Evolutionary conservation across 2,113 vertebrate species (phyloP), one percentile per base, ranked within the genome.

Genomic region (Neotragus pygmaeus): DNA sequence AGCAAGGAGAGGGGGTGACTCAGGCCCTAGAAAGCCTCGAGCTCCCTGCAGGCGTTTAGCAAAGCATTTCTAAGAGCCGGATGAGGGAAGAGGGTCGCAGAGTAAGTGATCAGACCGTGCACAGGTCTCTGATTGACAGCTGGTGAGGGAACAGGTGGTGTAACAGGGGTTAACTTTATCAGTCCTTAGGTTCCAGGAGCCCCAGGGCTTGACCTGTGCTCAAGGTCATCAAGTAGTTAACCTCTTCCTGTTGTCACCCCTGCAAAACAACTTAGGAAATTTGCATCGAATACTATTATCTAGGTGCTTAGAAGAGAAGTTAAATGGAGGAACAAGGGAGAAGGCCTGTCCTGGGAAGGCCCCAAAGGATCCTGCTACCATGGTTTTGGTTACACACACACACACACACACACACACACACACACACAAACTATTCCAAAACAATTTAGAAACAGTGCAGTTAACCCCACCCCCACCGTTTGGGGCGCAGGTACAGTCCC

Each of bases 101-200:
- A 43, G 36, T 75, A 27, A 2, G 12, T 27, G 70, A 43, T 25
- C 23, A 75, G 70, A 25, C 36, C 0, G 0, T 0, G n/a, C 66
- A 73, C n/a, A 39, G 10, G 3, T 73, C 66, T 73, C 66, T 39
- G 6, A 39, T 73, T 12, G 19, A 39, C 66, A 39, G n/a, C 1
- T 21, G 19, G 19, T 11, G 36, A 73, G 66, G 66, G n/a, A 39
- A 23, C n/a, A 73, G 66, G n/a, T 28, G n/a, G 62, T 9, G 62
- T n/a, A 33, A 66, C 62, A 4, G 62, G 33, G 66, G 66, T 25
- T 25, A 39, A 13, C 36, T 39, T 39, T 2, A 25, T 43, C 70
- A 75, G 70, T 14, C 70, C 70, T 27, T 14, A 27, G 36, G 36
- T 6, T 75, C 70, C 36, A 27, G 23, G 70, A 75, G 23, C 70